phyloP scores from a whole-genome alignment of 1,140 invertebrate species.

The Cydia splendana region DNA sequence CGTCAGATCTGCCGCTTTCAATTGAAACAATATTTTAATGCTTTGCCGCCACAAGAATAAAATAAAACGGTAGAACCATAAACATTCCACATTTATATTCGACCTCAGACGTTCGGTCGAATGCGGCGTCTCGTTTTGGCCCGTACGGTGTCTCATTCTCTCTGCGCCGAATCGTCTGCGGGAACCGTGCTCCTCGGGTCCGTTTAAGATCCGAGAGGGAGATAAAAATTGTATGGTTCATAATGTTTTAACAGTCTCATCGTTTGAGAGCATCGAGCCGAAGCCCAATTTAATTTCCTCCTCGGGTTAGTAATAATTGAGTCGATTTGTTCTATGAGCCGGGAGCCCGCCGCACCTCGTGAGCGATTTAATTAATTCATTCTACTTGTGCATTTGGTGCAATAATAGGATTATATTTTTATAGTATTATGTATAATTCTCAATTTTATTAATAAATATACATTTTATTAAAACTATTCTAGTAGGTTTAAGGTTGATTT shows the following conservation, averaged over 20 bases:
- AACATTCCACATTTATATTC: constrained; percentile 79
- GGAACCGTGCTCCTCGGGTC: constrained; percentile 49
- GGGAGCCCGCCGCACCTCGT: constrained; percentile 51
- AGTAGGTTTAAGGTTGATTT: too few relatives aligned
- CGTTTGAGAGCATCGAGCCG: constrained; percentile 64
- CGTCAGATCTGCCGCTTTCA: constrained; percentile 73
- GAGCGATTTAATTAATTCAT: constrained; percentile 68
- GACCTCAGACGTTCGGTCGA: constrained; percentile 71
- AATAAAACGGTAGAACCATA: constrained; percentile 79
- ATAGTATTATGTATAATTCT: not conserved
- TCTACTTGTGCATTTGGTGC: constrained; percentile 47
- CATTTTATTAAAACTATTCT: too few relatives aligned
- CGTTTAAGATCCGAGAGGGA: constrained; percentile 64
- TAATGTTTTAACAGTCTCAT: constrained; percentile 76
- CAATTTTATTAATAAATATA: too few relatives aligned
- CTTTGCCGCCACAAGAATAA: constrained; percentile 69
- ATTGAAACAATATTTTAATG: constrained; percentile 78
- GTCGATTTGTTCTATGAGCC: constrained; percentile 70
- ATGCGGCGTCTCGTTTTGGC: constrained; percentile 51
- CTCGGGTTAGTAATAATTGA: constrained; percentile 69
- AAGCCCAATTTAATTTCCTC: constrained; percentile 72
- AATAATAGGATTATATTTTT: constrained; percentile 33
- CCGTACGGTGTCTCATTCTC: constrained; percentile 50
- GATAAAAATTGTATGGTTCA: constrained; percentile 75
- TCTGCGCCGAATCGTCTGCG: constrained; percentile 72